phyloP scores from a whole-genome alignment of 92 coral and sea anemone species.

The Epizoanthus rinbou region DNA sequence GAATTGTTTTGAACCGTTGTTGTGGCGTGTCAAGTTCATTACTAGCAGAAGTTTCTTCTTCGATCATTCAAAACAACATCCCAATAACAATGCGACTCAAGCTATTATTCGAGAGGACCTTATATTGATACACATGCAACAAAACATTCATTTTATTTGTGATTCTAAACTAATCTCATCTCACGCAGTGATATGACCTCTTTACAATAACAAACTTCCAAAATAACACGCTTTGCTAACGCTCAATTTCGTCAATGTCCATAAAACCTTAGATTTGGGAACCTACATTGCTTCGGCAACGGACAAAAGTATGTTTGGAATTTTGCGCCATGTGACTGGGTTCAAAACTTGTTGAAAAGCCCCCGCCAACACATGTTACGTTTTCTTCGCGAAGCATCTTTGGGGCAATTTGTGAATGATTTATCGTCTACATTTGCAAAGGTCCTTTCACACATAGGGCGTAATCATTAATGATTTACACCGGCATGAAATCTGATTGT shows the following conservation, averaged over 20 bases:
- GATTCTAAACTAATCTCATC: not conserved
- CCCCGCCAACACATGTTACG: not conserved
- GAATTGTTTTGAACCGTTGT: conserved; percentile 7
- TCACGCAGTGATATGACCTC: conserved; percentile 12
- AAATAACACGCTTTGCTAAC: conserved; percentile 27
- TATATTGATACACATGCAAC: conserved; percentile 17
- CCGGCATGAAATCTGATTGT: not conserved
- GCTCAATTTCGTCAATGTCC: not conserved
- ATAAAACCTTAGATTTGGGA: not conserved
- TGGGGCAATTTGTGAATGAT: not conserved
- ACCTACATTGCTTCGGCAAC: conserved; percentile 18
- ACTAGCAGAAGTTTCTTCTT: not conserved
- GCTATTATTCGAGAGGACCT: not conserved
- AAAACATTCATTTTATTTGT: not conserved
- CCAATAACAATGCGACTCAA: not conserved
- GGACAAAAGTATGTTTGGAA: conserved; percentile 34
- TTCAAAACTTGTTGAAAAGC: conserved; percentile 21
- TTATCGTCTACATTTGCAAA: not conserved
- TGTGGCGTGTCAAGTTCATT: conserved; percentile 8
- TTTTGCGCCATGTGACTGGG: conserved; percentile 27
- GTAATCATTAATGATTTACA: conserved; percentile 26
- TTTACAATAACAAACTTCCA: conserved; percentile 14
- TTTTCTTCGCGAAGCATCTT: not conserved
- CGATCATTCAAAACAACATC: conserved; percentile 6
- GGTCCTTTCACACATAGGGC: not conserved